Base-by-base conservation (phyloP, 30 jellyfish, hydroid and myxozoan genomes). In the Hydra vulgaris region DNA sequence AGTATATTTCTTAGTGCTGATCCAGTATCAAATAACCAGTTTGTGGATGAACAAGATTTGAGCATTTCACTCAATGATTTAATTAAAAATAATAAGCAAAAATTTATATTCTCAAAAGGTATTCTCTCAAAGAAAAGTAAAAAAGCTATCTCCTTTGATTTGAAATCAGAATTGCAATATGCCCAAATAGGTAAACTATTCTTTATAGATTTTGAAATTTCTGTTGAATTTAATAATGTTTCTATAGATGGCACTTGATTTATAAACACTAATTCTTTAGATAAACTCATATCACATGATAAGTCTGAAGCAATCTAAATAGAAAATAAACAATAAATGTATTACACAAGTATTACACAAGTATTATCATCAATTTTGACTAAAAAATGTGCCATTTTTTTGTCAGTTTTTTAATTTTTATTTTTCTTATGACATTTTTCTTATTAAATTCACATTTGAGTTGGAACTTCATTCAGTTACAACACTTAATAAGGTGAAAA, bases 171-270 rank as follows among this genome's bases (percentile, higher is more conserved):
- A 8, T 21, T 21, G 17, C 8, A 22, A 70, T 8, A 8, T 21
- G 76, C 27, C 56, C 56, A 70, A 75, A 75, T 21, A 4, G 83
- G 83, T n/a, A 75, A 25, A 26, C 83, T 23, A 54, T 75, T 70
- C 17, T 73, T 67, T 53, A 25, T 67, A 25, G 73, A 75, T 17
- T 21, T n/a, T 18, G 71, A 26, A 4, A 75, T 15, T 17, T 26
- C 71, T 0, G 67, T 67, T n/a, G 83, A 23, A 54, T 75, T 26
- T 21, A 26, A 75, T n/a, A 25, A 20, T 25, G 53, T 71, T 23
- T 27, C 26, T 17, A 71, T 71, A 17, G 79, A 71, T 27, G 79
- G 79, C 53, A 20, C 79, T 23, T 71, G 23, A n/a, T 15, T 3
- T 40, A 40, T 40, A 40, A 40, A 40, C 61, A 3, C 8, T 40